Conservation (phyloP, 2,888 invertebrate genomes). For the Cataglyphis albicans region DNA sequence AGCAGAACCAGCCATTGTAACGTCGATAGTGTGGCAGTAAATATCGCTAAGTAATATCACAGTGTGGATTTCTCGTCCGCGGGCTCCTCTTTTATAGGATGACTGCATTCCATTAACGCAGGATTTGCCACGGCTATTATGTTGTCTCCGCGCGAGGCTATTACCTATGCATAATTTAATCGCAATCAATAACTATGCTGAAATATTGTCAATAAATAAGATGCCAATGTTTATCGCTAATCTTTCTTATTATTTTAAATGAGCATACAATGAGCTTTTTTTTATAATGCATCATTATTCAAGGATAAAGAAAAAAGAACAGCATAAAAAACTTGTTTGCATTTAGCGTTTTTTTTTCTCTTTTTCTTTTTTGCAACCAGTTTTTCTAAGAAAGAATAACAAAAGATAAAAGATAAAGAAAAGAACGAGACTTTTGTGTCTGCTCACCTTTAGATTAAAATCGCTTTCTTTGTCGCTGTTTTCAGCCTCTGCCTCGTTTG, state of each 20-base stretch:
- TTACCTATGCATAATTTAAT: slow-evolving; percentile 87
- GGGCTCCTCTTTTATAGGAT: slow-evolving; percentile 84
- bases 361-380: background rate
- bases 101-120: slow-evolving; percentile 88
- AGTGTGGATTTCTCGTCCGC: slow-evolving; percentile 83
- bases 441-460: slow-evolving; percentile 83
- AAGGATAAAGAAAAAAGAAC: background rate
- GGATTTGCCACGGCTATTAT: slow-evolving; percentile 97
- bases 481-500: slow-evolving; percentile 81
- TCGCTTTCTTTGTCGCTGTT: slow-evolving; percentile 84
- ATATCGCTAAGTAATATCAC: slow-evolving; percentile 77
- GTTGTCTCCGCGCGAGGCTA: slow-evolving; percentile 94
- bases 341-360: background rate
- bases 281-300: slow-evolving; percentile 25
- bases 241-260: slow-evolving; percentile 12
- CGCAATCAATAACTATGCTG: background rate
- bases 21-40: slow-evolving; percentile 46
- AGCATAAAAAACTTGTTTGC: slow-evolving; percentile 8
- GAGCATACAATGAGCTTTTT: background rate
- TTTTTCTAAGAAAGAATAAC: background rate
- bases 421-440: background rate
- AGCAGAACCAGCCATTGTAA: slow-evolving; percentile 1
- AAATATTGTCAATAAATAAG: background rate
- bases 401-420: background rate
- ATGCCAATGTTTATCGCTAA: background rate